Evolutionary conservation across 2,113 vertebrate species (phyloP).

Genomic region (Panthera tigris): DNA sequence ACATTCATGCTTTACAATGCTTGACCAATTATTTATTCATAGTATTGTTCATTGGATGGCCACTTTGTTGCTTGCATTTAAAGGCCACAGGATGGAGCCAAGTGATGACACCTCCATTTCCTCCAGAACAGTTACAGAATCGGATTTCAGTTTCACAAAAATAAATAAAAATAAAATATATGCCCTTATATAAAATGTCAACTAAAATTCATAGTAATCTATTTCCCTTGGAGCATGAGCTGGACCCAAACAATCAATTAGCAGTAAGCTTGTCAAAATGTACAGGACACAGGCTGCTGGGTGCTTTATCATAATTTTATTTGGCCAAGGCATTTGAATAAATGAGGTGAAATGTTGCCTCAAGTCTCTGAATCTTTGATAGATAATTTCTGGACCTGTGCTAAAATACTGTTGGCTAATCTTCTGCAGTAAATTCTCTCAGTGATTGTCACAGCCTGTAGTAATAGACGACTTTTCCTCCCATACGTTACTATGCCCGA

Average conservation of each 20-base stretch:
- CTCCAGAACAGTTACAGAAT: not conserved
- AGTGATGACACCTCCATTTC: not conserved
- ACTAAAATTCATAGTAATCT: constrained; percentile 52
- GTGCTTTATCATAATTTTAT: constrained; percentile 49
- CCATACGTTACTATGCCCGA: not conserved
- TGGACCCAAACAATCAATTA: constrained; percentile 38
- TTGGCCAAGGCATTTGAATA: constrained; percentile 57
- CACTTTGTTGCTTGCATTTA: not conserved
- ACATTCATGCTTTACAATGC: not conserved
- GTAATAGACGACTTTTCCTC: constrained; percentile 36
- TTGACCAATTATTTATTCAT: not conserved
- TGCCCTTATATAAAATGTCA: constrained; percentile 14
- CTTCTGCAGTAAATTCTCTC: constrained; percentile 60
- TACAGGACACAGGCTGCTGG: not conserved
- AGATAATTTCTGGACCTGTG: constrained; percentile 54
- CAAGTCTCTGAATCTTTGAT: constrained; percentile 18
- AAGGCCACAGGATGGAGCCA: constrained; percentile 41
- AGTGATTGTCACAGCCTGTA: constrained; percentile 28
- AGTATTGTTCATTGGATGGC: not conserved
- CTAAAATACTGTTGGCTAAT: constrained; percentile 60
- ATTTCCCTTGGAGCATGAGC: not conserved
- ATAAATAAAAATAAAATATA: constrained; percentile 50
- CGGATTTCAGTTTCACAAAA: constrained; percentile 32
- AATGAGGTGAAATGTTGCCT: constrained; percentile 61
- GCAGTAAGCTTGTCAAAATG: constrained; percentile 45